A percentile compares a stretch with the other conserved stretches of the same genome.
These are phyloP conservation scores for Napeogenes sylphis DNA, from an alignment of 2,888 invertebrate species.

Conservation along the genomic window DNA sequence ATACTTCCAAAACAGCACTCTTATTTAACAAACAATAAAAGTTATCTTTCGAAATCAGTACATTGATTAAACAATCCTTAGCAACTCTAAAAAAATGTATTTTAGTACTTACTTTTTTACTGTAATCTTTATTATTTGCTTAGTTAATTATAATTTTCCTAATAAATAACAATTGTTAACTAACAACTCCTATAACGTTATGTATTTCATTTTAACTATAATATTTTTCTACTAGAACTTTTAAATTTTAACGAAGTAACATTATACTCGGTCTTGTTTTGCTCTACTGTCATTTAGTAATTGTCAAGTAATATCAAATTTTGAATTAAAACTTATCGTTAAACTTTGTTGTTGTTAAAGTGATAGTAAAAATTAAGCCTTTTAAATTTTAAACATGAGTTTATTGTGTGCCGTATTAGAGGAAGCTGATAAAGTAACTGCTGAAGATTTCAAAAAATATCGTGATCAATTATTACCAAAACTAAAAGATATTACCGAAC, in stretches of 20 bases:
- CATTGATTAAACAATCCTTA: constrained; percentile 36
- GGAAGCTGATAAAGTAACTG: constrained; percentile 56
- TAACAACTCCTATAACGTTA: too few species aligned
- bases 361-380: not conserved
- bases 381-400: constrained; percentile 51
- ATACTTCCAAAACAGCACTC: not conserved
- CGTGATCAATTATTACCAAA: constrained; percentile 51
- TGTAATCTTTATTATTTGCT: too few species aligned
- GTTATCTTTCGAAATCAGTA: constrained; percentile 10
- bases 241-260: too few species aligned
- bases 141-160: too few species aligned
- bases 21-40: too few species aligned
- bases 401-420: constrained; percentile 60
- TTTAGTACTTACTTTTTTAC: not conserved
- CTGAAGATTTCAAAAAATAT: constrained; percentile 54
- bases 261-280: too few species aligned
- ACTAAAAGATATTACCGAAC: constrained; percentile 57
- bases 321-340: too few species aligned
- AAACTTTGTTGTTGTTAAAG: not conserved
- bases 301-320: too few species aligned
- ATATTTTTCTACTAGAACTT: too few species aligned
- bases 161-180: too few species aligned
- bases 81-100: constrained; percentile 25
- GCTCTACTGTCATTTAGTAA: too few species aligned
- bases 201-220: too few species aligned